Base-by-base conservation (phyloP, 2,797 vertebrate genomes). In the Sebastes oblongus region DNA sequence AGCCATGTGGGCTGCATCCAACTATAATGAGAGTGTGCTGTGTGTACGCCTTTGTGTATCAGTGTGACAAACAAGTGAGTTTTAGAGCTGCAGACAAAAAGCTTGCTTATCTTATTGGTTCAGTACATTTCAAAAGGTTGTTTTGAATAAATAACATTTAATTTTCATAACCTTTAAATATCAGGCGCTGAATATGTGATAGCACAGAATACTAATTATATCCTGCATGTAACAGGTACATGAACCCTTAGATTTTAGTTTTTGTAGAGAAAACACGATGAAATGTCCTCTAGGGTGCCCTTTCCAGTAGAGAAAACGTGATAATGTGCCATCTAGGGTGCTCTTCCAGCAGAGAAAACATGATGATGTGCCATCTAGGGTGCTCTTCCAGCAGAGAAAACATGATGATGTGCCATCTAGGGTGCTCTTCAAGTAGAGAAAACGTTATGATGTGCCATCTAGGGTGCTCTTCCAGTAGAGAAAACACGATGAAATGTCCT, bases 1-100 rank as follows among this genome's bases (percentile, higher is more conserved):
- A 73, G 77, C 52, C 69, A 80, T 65, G 66, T 88, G 84, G 80
- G 77, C 65, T 58, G 22, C 78, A 42, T 88, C 62, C 76, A 87
- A 72, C 78, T 27, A 50, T 20, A 66, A 70, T 55, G 30, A 67
- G 22, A 10, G 30, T 20, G 39, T 75, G n/a, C 39, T 32, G 29
- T 66, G 27, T 64, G 75, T 24, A 5, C 16, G 68, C 71, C 36
- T 75, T 50, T 73, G 80, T 83, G 72, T 30, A 58, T 77, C 42
- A 27, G 58, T 55, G 46, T 61, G 73, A 71, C 56, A 36, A 39
- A 72, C 75, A 52, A 20, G 16, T 30, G 36, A 27, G 81, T 66
- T 75, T 73, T 32, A 22, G 65, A 72, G 50, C 42, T 50, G 58
- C 39, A 25, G 54, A 46, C 10, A 58, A 34, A 56, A 74, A 54